Percentiles rank a stretch among this genome's conserved stretches.
Evolutionary conservation across 2,113 vertebrate species (phyloP).

Genomic region (Callospermophilus lateralis): DNA sequence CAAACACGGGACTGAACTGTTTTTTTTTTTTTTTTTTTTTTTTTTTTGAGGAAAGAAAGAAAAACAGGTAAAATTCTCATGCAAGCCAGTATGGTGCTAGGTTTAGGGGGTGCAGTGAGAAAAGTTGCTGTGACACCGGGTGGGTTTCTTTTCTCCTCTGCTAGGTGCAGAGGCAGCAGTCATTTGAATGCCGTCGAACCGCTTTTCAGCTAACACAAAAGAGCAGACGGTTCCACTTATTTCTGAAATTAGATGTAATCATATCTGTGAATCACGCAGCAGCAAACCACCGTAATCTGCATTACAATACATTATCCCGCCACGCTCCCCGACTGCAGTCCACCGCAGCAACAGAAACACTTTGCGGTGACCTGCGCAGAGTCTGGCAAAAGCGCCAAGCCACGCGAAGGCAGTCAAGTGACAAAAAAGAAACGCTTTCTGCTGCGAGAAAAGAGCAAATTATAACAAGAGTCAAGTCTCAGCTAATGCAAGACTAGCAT

Average conservation of each 20-base stretch:
- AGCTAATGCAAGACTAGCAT: slow-evolving; percentile 78
- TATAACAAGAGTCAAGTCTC: slow-evolving; percentile 81
- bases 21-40: neutral
- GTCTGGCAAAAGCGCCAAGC: slow-evolving; percentile 59
- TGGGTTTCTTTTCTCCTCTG: slow-evolving; percentile 72
- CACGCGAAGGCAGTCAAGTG: slow-evolving; percentile 1
- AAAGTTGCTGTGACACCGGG: slow-evolving; percentile 67
- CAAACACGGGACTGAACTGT: neutral
- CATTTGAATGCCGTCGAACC: slow-evolving; percentile 75
- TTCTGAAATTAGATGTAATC: slow-evolving; percentile 87
- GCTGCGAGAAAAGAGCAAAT: slow-evolving; percentile 75
- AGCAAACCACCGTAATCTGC: slow-evolving; percentile 85
- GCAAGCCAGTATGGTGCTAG: slow-evolving; percentile 58
- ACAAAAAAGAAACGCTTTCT: slow-evolving; percentile 75
- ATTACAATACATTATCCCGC: slow-evolving; percentile 76
- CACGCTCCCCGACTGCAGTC: slow-evolving; percentile 76
- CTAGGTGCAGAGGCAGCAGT: slow-evolving; percentile 77
- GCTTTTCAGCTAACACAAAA: slow-evolving; percentile 85
- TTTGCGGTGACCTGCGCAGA: slow-evolving; percentile 72
- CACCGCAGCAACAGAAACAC: slow-evolving; percentile 72
- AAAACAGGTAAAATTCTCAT: slow-evolving; percentile 30
- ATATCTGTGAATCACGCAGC: slow-evolving; percentile 85
- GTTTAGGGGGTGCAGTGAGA: slow-evolving; percentile 22
- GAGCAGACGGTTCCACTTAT: slow-evolving; percentile 84
- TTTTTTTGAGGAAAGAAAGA: neutral